phyloP scores from a whole-genome alignment of 2,113 vertebrate species.

The Hiodon alosoides region DNA sequence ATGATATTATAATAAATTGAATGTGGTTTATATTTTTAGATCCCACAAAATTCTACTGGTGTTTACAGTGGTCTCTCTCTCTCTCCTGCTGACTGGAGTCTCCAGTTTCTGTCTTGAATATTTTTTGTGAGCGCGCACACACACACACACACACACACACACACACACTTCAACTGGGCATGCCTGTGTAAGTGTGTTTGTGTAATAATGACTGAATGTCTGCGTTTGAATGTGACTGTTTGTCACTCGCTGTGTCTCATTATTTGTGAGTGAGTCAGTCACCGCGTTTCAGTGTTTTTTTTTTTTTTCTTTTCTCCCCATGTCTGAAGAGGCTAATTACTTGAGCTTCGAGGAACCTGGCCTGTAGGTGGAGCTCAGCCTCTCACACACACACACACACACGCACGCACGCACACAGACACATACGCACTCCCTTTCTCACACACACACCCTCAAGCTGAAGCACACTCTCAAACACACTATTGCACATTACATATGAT shows the following conservation, averaged over 20 bases:
- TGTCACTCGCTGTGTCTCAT: neutral
- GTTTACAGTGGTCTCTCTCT: slow-evolving; percentile 1
- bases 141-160: slow-evolving; percentile 3
- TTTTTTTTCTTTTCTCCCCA: too few relatives aligned
- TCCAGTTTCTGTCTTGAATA: neutral
- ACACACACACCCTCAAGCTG: too few relatives aligned
- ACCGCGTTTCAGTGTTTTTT: neutral
- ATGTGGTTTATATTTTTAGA: neutral
- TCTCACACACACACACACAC: neutral
- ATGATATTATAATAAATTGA: neutral
- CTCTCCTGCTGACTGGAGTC: neutral
- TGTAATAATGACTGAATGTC: neutral
- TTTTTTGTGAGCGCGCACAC: neutral
- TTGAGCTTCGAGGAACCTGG: neutral
- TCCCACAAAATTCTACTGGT: neutral
- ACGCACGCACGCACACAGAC: neutral
- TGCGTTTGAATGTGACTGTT: neutral
- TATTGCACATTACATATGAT: neutral
- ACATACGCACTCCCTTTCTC: too few relatives aligned
- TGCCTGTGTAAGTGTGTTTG: too few relatives aligned
- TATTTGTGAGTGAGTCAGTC: neutral
- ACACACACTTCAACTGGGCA: neutral
- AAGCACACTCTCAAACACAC: neutral
- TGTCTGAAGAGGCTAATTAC: neutral
- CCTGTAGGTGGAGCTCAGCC: neutral